Evolutionary conservation across 2,113 vertebrate genomes (phyloP), one percentile per base, ranked within the genome.

Genomic region (Proterorhinus semilunaris): DNA sequence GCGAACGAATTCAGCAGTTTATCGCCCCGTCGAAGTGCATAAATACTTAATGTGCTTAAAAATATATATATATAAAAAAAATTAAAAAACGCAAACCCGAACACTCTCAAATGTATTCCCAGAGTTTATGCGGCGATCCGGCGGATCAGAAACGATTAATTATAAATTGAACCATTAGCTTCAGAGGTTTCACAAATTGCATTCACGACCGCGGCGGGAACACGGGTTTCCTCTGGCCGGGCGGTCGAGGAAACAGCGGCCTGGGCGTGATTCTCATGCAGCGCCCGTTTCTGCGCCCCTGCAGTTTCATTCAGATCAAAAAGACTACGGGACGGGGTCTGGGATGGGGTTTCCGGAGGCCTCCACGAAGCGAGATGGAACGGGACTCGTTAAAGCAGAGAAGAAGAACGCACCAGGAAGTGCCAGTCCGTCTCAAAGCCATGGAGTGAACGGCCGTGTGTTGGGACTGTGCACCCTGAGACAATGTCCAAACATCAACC

Each of bases 111-210:
- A 90, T 83, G 89, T 82, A 88, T 84, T 90, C 86, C 85, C 82
- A 72, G 73, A 94, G 94, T 96, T 95, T 94, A 94, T 94, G 94
- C 92, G 93, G 95, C 94, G 95, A 98, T 97, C 96, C 95, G 95
- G 94, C 92, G 94, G 95, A 95, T 96, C 95, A 94, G 92, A 94
- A 90, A 88, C 91, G 93, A 96, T 97, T 95, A 96, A 96, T 96
- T 93, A 94, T 93, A 93, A 93, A 95, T 92, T 83, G 71, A 88
- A 90, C 83, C 63, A 87, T 88, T 88, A 65, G 75, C 78, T 58
- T 58, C 10, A 21, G 47, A 52, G 65, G 79, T 79, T 36, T 88
- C 71, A 80, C 81, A 89, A 73, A 74, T 82, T 79, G 77, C 88
- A 70, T 88, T 90, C 68, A 75, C 73, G 76, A 84, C 75, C 69